These are phyloP conservation scores for Philopedon plagiatum DNA, from an alignment of 2,888 invertebrate species.

Conservation along the genomic window DNA sequence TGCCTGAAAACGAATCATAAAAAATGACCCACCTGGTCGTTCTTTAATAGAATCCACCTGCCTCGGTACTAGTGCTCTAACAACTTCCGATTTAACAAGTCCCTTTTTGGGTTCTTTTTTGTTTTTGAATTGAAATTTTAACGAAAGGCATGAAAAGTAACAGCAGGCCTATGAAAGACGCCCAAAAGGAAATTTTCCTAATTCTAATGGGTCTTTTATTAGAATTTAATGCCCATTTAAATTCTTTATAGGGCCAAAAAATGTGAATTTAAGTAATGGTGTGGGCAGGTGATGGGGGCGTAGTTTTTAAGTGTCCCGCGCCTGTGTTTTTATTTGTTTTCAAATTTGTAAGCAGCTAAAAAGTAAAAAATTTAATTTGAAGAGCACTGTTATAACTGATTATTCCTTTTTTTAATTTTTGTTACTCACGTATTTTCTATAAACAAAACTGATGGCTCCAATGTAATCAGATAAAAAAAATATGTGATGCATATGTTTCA, in stretches of 20 bases:
- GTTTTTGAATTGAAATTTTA: background rate
- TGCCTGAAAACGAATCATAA: background rate
- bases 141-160: constrained; percentile 7
- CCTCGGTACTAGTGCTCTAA: background rate
- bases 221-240: constrained; percentile 33
- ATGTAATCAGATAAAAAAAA: too few relatives aligned
- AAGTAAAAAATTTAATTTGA: too few relatives aligned
- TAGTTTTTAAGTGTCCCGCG: background rate
- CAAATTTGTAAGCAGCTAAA: background rate
- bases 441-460: too few relatives aligned
- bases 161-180: constrained; percentile 2
- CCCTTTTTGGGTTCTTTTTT: background rate
- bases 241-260: constrained; percentile 22
- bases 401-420: too few relatives aligned
- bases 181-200: background rate
- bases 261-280: constrained; percentile 19
- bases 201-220: constrained; percentile 14
- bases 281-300: constrained; percentile 29
- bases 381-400: too few relatives aligned
- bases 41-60: constrained; percentile 7
- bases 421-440: too few relatives aligned
- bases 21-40: background rate
- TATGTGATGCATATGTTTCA: too few relatives aligned
- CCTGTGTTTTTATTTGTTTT: constrained; percentile 7
- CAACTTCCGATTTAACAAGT: constrained; percentile 11